Conservation (phyloP, 2,797 vertebrate genomes). For the Chelmon rostratus region DNA sequence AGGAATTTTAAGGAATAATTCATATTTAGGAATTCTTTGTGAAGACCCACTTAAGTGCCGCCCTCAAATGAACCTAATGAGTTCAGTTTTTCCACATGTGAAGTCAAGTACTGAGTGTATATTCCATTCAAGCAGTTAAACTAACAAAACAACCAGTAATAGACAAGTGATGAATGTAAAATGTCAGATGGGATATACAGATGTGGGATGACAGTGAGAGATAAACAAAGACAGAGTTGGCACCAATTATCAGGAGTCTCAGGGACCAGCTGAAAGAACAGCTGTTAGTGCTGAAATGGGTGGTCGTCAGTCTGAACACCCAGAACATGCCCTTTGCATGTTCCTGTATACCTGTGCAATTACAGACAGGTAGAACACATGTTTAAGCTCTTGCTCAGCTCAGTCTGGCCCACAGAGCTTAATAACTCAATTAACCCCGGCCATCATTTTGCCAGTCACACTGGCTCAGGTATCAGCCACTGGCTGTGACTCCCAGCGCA, state of each 20-base stretch:
- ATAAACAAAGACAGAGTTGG: neutral
- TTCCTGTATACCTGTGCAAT: conserved; percentile 15
- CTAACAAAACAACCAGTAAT: neutral
- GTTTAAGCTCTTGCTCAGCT: conserved; percentile 46
- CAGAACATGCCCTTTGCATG: conserved; percentile 29
- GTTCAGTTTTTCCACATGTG: neutral
- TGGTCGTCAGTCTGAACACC: neutral
- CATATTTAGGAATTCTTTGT: neutral
- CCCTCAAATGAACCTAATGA: neutral
- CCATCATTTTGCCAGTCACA: conserved; percentile 64
- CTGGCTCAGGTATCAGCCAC: conserved; percentile 67
- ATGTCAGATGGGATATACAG: neutral
- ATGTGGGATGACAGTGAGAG: neutral
- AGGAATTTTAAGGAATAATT: neutral
- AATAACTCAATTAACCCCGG: conserved; percentile 77
- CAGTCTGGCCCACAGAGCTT: conserved; percentile 47
- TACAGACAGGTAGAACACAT: conserved; percentile 51
- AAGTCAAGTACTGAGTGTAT: neutral
- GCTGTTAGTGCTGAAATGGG: neutral
- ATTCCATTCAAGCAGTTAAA: conserved; percentile 3
- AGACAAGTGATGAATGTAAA: neutral
- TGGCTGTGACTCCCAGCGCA: conserved; percentile 57
- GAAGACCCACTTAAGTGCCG: neutral
- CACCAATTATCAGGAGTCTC: neutral
- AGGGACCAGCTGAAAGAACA: neutral